Evolutionary conservation across 2,888 invertebrate genomes (phyloP), one percentile per base, ranked within the genome.

Genomic region (Schizotus pectinicornis): DNA sequence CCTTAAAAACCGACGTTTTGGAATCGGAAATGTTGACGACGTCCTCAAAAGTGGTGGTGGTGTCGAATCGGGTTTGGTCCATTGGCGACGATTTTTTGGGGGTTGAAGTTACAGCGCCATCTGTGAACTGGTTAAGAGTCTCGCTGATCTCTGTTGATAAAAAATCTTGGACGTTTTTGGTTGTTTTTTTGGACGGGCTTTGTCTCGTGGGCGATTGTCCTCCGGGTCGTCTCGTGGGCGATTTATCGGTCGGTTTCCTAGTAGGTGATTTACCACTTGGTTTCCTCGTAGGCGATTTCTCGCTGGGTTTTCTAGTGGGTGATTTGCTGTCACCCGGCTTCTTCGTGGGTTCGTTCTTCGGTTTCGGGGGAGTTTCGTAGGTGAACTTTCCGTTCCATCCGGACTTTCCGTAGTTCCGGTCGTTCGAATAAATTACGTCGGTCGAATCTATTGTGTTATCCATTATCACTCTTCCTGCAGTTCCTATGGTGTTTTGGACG

Each of bases 361-460:
- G 43, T 33, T 59, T 36, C 22, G 54, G 57, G 0, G 77, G 69
- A 32, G 67, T 64, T 69, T 80, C 79, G 46, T 75, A 73, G 7
- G 71, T 71, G 54, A 79, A 79, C 54, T 75, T 62, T 14, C 80
- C 80, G 64, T 80, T 79, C 79, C 80, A 80, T 5, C 77, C 78
- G 32, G 76, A 75, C 67, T 80, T 81, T 30, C 78, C 78, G 60
- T 78, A 78, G 54, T 73, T 77, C 42, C 77, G 68, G 47, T 79
- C 78, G 64, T 78, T 77, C 35, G 79, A 78, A 65, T 74, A 79
- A 43, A 78, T 64, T 22, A 77, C 63, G 65, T 79, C 76, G 31
- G 70, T 77, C n/a, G 70, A 67, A 69, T 83, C 82, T 64, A 81
- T 80, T n/a, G 74, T 77, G 53, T 81, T 72, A 67, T 83, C 82